Percentiles rank a stretch among this genome's conserved stretches.
Evolutionary conservation across 1,140 invertebrate species (phyloP).

Genomic region (Tigriopus japonicus): DNA sequence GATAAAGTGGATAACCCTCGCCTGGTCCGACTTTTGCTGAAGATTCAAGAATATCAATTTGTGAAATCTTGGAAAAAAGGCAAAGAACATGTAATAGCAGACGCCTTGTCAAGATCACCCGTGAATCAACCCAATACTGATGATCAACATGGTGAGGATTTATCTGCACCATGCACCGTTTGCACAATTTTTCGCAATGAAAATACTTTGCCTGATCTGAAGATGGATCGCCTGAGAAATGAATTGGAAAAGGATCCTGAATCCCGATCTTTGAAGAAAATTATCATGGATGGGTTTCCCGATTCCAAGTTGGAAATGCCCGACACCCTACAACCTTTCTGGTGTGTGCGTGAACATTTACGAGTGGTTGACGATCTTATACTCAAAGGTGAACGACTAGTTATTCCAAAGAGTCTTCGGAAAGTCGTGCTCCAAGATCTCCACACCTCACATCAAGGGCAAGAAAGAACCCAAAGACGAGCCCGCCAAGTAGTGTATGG

Average conservation of each 20-base stretch:
- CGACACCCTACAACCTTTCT: too few species aligned
- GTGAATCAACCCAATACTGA: background rate
- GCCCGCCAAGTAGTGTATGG: background rate
- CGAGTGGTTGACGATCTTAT: background rate
- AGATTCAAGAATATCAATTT: background rate
- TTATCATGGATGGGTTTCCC: too few species aligned
- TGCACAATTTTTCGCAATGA: too few species aligned
- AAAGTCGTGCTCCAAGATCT: background rate
- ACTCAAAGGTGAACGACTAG: background rate
- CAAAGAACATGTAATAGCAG: background rate
- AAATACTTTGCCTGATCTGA: too few species aligned
- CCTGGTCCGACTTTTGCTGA: slow-evolving; percentile 8
- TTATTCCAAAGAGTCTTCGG: background rate
- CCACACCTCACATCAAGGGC: background rate
- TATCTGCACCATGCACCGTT: too few species aligned
- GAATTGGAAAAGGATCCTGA: too few species aligned
- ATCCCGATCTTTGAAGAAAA: too few species aligned
- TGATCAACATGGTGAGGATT: too few species aligned
- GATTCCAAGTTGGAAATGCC: too few species aligned
- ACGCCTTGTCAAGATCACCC: background rate
- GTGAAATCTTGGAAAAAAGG: background rate
- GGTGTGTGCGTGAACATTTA: too few species aligned
- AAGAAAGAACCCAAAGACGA: background rate
- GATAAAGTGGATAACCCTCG: slow-evolving; percentile 16
- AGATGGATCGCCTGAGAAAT: too few species aligned